phyloP scores from a whole-genome alignment of 2,113 vertebrate species.

The Melanocharis versteri region DNA sequence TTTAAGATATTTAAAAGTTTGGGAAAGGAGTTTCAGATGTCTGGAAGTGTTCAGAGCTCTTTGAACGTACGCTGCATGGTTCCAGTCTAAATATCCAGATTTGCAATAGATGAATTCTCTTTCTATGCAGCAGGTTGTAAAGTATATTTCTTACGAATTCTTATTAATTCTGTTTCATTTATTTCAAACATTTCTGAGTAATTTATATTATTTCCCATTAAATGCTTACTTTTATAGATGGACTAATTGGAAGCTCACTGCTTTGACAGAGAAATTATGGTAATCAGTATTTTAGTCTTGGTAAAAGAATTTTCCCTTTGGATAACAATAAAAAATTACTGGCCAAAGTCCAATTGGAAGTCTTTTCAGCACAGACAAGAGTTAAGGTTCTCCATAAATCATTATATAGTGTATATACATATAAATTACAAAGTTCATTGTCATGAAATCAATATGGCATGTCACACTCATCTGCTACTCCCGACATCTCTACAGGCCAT shows the following conservation, averaged over 20 bases:
- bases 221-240: neutral
- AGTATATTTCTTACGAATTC: neutral
- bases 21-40: neutral
- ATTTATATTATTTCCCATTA: neutral
- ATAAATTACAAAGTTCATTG: neutral
- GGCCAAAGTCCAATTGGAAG: neutral
- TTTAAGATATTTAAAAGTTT: neutral
- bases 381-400: neutral
- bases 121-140: neutral
- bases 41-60: neutral
- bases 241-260: neutral
- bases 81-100: neutral
- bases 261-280: neutral
- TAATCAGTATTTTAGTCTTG: neutral
- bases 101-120: neutral
- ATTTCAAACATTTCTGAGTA: neutral
- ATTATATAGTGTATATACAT: neutral
- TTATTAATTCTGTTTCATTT: neutral
- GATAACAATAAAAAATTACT: neutral
- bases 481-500: neutral
- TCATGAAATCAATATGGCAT: neutral
- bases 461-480: neutral
- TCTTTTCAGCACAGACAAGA: neutral
- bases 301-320: neutral
- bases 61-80: neutral